Evolutionary conservation across 2,888 invertebrate species (phyloP).

Genomic region (Colostygia pectinataria): DNA sequence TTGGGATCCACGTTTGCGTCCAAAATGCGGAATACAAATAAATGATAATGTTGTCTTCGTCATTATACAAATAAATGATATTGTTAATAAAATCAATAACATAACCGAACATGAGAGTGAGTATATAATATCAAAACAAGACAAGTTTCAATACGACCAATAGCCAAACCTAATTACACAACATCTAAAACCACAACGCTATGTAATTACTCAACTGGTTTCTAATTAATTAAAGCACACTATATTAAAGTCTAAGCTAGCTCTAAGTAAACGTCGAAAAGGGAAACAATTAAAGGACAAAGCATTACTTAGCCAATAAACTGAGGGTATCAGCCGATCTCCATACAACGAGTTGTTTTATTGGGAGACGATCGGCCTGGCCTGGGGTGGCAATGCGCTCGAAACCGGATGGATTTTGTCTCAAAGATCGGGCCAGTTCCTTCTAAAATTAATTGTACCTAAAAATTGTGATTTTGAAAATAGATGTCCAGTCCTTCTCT

Average conservation of each 20-base stretch:
- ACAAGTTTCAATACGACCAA: too few species aligned
- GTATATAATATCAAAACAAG: too few species aligned
- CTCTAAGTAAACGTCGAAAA: constrained; percentile 44
- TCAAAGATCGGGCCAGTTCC: background rate
- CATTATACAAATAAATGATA: too few species aligned
- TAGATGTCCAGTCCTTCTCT: too few species aligned
- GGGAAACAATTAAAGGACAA: constrained; percentile 55
- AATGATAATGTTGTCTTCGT: too few species aligned
- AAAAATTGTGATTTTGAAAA: too few species aligned
- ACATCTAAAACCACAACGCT: background rate
- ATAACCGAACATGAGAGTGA: too few species aligned
- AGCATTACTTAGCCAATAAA: constrained; percentile 58
- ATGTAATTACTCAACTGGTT: background rate
- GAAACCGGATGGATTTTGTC: constrained; percentile 4
- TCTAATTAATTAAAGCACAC: constrained; percentile 32
- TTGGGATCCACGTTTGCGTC: background rate
- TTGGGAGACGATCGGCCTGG: constrained; percentile 49
- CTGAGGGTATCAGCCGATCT: constrained; percentile 56
- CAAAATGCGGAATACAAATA: background rate
- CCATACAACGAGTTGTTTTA: constrained; percentile 63
- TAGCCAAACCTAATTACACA: too few species aligned
- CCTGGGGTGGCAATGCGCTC: constrained; percentile 33
- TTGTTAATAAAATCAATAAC: too few species aligned
- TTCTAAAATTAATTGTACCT: too few species aligned
- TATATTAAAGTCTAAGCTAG: constrained; percentile 41